A percentile compares a stretch with the other conserved stretches of the same genome.
These are phyloP conservation scores for Tylochromis polylepis DNA, from an alignment of 2,113 vertebrate species.

Conservation along the genomic window DNA sequence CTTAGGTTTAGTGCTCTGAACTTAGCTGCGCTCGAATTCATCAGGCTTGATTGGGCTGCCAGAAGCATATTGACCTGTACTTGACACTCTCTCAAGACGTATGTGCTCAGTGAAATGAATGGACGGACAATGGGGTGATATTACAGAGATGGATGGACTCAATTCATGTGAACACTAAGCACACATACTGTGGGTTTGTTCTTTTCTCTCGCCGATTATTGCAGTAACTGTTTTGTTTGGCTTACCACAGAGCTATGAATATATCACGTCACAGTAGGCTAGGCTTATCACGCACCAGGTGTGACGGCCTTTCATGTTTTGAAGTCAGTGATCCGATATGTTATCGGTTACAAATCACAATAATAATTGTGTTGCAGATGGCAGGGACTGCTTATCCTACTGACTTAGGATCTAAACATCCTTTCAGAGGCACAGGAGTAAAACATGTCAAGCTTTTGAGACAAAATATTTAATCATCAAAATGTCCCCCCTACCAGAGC, in stretches of 20 bases:
- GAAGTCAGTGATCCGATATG: slow-evolving; percentile 14
- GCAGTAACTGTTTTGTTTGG: neutral
- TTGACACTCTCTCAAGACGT: slow-evolving; percentile 48
- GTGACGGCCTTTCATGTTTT: slow-evolving; percentile 28
- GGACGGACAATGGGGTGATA: neutral
- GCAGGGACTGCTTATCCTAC: neutral
- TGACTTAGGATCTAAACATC: neutral
- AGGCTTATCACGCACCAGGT: slow-evolving; percentile 18
- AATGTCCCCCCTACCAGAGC: neutral
- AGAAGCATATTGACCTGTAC: slow-evolving; percentile 51
- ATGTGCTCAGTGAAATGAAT: slow-evolving; percentile 34
- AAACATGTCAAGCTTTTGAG: neutral
- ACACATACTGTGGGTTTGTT: slow-evolving; percentile 5
- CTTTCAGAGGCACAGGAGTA: neutral
- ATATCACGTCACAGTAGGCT: slow-evolving; percentile 12
- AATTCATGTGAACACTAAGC: slow-evolving; percentile 15
- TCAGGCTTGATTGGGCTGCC: slow-evolving; percentile 60
- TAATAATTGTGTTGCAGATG: neutral
- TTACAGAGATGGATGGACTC: slow-evolving; percentile 30
- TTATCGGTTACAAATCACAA: slow-evolving; percentile 26
- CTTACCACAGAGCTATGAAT: slow-evolving; percentile 6
- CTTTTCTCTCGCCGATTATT: neutral
- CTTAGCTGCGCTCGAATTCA: slow-evolving; percentile 30
- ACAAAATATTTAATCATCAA: neutral
- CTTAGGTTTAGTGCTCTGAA: neutral